Evolutionary conservation across 1,140 invertebrate genomes (phyloP).

Genomic region (Pollicipes pollicipes): DNA sequence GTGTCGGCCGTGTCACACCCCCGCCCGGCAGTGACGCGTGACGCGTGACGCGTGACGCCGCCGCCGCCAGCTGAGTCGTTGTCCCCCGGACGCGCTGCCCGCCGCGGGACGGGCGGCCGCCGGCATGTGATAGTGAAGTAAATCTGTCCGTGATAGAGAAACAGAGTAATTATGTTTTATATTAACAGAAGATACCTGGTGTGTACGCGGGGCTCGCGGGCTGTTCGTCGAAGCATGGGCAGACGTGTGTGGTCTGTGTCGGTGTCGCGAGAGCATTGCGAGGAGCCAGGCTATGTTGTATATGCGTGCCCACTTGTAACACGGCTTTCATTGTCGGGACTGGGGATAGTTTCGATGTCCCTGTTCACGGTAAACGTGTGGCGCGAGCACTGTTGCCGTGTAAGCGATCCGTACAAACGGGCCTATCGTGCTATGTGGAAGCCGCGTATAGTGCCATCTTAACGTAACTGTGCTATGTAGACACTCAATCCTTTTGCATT

Average conservation of each 20-base stretch:
- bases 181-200: background rate
- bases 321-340: background rate
- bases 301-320: background rate
- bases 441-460: background rate
- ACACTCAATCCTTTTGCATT: background rate
- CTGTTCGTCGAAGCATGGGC: background rate
- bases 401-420: background rate
- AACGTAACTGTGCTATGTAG: background rate
- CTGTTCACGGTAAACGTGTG: background rate
- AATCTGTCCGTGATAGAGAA: background rate
- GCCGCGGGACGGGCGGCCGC: no score
- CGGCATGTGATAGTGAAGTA: background rate
- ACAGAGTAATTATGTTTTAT: background rate
- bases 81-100: no score
- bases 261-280: background rate
- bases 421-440: background rate
- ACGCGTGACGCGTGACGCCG: no score
- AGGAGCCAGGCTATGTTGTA: background rate
- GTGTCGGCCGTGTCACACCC: no score
- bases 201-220: no score
- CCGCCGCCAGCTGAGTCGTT: no score
- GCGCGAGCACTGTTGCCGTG: no score
- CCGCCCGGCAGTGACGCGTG: no score
- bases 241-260: background rate
- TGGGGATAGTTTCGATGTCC: background rate